Base-by-base conservation (phyloP, 2,797 vertebrate genomes). In the Poliocrania exsul region DNA sequence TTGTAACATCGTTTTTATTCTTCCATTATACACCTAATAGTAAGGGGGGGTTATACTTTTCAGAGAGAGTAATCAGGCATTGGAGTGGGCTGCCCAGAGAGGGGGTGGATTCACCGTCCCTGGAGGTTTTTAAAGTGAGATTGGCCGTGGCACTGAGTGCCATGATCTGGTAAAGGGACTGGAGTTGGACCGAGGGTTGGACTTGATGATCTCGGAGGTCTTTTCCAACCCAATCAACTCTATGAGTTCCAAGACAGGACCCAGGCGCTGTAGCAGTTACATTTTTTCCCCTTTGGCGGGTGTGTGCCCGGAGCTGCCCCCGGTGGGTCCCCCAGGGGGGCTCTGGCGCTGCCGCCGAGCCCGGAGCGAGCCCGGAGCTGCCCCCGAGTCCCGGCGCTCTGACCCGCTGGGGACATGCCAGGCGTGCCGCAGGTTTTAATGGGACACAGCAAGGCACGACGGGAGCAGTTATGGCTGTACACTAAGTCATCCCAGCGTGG, bases 251-350 rank as follows among this genome's bases (percentile, higher is more conserved):
- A 20, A 54, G 60, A 18, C 24, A 26, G 64, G 53, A 38, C 16
- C 35, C 23, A 14, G 51, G 10, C 24, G 11, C 15, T 33, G 0
- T 5, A 35, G 65, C 46, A 75, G 9, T 12, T 6, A 53, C 8
- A 17, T 42, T 66, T 66, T 56, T 70, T 42, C 20, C 7, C 62
- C 4, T 66, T 86, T 42, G 2, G 44, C 9, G 23, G 24, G 31
- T 15, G 56, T 23, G 57, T 9, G 12, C 42, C 49, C 16, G 12
- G 53, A 40, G 4, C 19, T 72, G 62, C 35, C 18, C 8, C 67
- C 88, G 89, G 78, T 91, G 95, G 96, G 95, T 94, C 95, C 4
- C n/a, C 28, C 57, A 64, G 88, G 93, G 60, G 86, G 93, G 92
- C 40, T 71, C 54, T 86, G 88, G 75, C 90, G 64, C 86, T 61